phyloP scores from a whole-genome alignment of 2,113 vertebrate genomes.

The Leucoraja erinaceus region DNA sequence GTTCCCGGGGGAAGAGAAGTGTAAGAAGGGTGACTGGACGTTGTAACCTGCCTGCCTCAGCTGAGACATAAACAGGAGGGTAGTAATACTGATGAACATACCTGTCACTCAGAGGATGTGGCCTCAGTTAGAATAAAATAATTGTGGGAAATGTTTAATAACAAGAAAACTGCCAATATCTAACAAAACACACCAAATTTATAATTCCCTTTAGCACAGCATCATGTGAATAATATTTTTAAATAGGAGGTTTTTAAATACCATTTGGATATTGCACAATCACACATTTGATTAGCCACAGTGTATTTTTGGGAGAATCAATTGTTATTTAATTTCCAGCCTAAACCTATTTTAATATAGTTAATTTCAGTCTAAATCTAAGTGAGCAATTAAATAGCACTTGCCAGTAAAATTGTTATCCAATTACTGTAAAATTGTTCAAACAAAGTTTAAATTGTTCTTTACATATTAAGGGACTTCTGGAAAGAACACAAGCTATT shows the following conservation, averaged over 20 bases:
- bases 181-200: not conserved
- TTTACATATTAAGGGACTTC: not conserved
- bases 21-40: constrained; percentile 60
- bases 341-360: not conserved
- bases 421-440: not conserved
- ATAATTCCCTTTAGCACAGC: not conserved
- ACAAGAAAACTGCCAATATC: not conserved
- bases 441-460: not conserved
- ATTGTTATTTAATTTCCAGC: not conserved
- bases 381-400: not conserved
- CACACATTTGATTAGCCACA: not conserved
- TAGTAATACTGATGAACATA: constrained; percentile 64
- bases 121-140: constrained; percentile 40
- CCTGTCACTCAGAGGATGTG: constrained; percentile 63
- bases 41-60: constrained; percentile 58
- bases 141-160: not conserved
- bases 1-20: constrained; percentile 52
- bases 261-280: not conserved
- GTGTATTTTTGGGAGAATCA: not conserved
- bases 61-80: constrained; percentile 59
- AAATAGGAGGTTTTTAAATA: not conserved
- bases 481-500: not conserved
- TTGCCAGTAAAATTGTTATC: not conserved
- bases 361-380: not conserved
- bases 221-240: not conserved